Conservation (phyloP, 2,888 invertebrate genomes). For the Coenonympha arcania region DNA sequence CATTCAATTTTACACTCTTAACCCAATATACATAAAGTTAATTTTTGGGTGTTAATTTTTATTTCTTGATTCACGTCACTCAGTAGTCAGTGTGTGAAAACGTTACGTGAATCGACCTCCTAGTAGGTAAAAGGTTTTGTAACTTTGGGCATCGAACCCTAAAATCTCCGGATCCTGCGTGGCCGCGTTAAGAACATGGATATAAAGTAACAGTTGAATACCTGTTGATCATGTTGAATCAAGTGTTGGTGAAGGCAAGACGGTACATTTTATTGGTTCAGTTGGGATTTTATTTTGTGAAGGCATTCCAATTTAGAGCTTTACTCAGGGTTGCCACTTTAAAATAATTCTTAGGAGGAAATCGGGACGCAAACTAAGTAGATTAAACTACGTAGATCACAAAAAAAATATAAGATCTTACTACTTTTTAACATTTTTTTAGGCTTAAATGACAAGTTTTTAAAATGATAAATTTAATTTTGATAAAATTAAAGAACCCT, state of each 20-base stretch:
- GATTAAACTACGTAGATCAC: background rate
- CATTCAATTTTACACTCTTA: no score
- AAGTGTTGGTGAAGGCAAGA: conserved; percentile 41
- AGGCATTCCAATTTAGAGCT: conserved; percentile 35
- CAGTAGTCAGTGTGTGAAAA: no score
- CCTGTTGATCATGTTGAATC: conserved; percentile 42
- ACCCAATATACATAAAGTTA: no score
- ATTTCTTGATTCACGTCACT: no score
- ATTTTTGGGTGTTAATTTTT: no score
- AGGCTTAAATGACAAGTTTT: background rate
- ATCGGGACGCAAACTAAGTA: background rate
- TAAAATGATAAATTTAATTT: no score
- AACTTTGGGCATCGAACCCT: no score
- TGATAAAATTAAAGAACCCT: no score
- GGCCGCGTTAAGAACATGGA: background rate
- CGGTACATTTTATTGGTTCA: conserved; percentile 32
- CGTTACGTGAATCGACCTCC: no score
- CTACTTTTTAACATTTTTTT: background rate
- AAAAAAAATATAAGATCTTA: background rate
- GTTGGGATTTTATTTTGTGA: conserved; percentile 33
- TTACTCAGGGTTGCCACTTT: background rate
- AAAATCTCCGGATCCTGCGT: background rate
- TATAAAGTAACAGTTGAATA: conserved; percentile 11
- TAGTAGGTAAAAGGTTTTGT: no score
- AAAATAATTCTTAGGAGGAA: background rate